Evolutionary conservation across 64 coral and sea anemone species (phyloP), one percentile per base, ranked within the genome.

Genomic region (Stichodactyla mertensii): DNA sequence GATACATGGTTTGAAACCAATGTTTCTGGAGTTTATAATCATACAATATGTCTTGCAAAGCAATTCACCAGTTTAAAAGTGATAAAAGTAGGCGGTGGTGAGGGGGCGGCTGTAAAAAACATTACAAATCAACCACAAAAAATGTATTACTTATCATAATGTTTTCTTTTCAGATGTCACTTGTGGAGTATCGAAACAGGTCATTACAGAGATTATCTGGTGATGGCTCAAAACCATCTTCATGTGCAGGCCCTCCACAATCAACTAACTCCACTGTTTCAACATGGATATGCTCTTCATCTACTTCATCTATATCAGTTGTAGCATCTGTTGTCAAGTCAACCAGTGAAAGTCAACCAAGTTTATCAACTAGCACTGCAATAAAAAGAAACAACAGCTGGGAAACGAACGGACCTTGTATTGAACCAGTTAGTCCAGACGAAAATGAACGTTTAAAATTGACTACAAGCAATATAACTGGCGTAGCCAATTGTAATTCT

Each of bases 381-480:
- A 6, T 81, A 7, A 81, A 81, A 15, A 81, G 55, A 24, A 71
- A 67, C 69, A 60, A 64, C 1, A 87, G 86, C 10, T 74, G 69
- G 26, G 23, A 28, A 74, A 61, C 86, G 4, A 90, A 93, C 86
- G 94, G 94, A 6, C 94, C 94, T 5, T 79, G 82, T 18, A 80
- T 96, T 82, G 94, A 96, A 79, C 94, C 94, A 28, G 91, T 96
- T n/a, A 96, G 94, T 52, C 94, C 94, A 59, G 94, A 96, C 6
- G 80, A 87, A 56, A 88, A 93, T 12, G 89, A 91, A n/a, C 82
- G 78, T 16, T 69, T 54, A 6, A 52, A 24, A 24, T 4, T 27
- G 16, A 7, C 23, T 60, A n/a, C 13, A 11, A 31, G 2, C 56
- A 61, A 4, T 9, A 64, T 31, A 16, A 57, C 53, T n/a, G 19